Conservation (phyloP, 2,888 invertebrate species). For the Nemurella pictetii region DNA sequence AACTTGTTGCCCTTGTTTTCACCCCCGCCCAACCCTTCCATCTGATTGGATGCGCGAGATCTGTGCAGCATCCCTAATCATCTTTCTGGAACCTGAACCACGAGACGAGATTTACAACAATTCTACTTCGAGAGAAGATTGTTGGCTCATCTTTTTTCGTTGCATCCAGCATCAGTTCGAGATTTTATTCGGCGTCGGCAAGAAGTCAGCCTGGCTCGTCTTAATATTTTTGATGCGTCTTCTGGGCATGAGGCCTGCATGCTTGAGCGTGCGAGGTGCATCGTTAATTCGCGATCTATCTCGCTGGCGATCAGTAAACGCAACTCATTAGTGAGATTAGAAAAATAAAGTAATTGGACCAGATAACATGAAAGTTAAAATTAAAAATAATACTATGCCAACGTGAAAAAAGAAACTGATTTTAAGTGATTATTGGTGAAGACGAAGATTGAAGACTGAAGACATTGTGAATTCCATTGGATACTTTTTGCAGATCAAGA, state of each 20-base stretch:
- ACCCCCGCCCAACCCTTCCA: conserved; percentile 10
- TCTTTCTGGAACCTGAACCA: conserved; percentile 24
- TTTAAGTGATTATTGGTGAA: background rate
- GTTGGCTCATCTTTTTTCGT: conserved; percentile 11
- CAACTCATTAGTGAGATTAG: background rate
- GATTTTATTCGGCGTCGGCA: conserved; percentile 8
- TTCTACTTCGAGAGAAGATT: conserved; percentile 9
- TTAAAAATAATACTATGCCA: background rate
- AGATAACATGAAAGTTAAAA: background rate
- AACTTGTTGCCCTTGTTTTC: conserved; percentile 17
- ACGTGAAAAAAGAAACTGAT: background rate
- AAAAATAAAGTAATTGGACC: background rate
- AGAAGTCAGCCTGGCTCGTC: background rate
- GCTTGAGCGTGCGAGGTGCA: background rate
- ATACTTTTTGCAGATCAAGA: background rate
- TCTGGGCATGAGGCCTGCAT: background rate
- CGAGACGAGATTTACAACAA: conserved; percentile 13
- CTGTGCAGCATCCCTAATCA: conserved; percentile 20
- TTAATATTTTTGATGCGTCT: background rate
- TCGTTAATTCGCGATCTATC: background rate
- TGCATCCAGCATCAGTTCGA: conserved; percentile 29
- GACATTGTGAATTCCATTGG: background rate
- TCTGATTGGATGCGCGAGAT: background rate
- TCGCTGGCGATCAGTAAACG: background rate
- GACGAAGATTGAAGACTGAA: too few species aligned